These are phyloP conservation scores for Thamnaconus septentrionalis DNA, from an alignment of 2,113 vertebrate species.

Conservation along the genomic window DNA sequence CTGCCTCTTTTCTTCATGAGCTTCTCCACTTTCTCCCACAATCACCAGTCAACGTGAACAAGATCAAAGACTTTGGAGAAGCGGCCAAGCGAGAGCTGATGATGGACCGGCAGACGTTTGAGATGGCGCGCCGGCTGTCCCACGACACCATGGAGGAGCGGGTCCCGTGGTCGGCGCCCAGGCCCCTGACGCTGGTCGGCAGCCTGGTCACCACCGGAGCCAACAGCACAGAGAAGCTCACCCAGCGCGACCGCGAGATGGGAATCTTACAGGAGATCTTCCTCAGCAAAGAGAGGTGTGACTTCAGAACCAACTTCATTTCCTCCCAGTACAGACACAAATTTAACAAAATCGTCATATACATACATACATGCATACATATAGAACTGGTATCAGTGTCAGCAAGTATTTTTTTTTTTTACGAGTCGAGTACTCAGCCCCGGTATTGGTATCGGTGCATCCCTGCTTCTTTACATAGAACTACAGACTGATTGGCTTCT, in stretches of 20 bases:
- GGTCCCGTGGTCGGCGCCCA: constrained; percentile 84
- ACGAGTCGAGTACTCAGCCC: no score
- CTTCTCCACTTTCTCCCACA: background rate
- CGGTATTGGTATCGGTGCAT: no score
- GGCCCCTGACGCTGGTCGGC: constrained; percentile 77
- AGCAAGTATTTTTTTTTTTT: no score
- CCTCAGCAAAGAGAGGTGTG: constrained; percentile 92
- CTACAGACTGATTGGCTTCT: background rate
- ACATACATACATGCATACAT: no score
- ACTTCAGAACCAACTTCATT: rapidly evolving
- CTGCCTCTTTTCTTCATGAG: background rate
- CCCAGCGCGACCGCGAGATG: constrained; percentile 90
- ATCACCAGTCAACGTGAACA: constrained; percentile 90
- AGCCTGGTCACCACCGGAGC: constrained; percentile 80
- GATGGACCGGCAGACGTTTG: constrained; percentile 91
- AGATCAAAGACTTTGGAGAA: constrained; percentile 95
- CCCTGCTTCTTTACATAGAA: no score
- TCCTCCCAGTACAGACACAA: background rate
- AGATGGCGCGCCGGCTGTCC: constrained; percentile 88
- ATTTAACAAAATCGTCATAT: no score
- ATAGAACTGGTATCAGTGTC: no score
- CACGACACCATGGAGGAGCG: constrained; percentile 95
- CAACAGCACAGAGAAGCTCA: constrained; percentile 86
- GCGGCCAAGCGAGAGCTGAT: constrained; percentile 92
- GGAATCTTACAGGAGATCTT: constrained; percentile 96